Conservation (phyloP, 2,113 vertebrate species). For the Chloropsis hardwickii region DNA sequence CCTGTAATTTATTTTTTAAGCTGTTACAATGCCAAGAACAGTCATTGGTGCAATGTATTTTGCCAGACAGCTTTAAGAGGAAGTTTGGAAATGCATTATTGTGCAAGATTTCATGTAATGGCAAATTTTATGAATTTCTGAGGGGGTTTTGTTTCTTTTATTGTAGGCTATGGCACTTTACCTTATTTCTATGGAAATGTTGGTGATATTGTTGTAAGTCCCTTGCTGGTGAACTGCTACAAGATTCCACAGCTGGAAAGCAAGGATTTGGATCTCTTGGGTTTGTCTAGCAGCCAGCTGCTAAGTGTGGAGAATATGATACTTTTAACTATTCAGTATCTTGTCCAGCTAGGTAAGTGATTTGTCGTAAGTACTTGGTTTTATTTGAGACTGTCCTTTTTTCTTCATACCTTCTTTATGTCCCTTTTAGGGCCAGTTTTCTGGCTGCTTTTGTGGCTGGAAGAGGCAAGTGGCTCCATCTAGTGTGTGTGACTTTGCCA, state of each 20-base stretch:
- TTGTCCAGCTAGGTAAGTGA: conserved; percentile 88
- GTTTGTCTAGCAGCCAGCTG: conserved; percentile 83
- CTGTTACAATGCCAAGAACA: background rate
- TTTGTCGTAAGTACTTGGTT: background rate
- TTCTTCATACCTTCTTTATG: background rate
- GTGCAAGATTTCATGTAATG: background rate
- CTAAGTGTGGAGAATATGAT: conserved; percentile 93
- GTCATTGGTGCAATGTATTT: background rate
- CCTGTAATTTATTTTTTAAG: background rate
- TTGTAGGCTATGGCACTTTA: conserved; percentile 92
- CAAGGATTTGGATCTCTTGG: conserved; percentile 84
- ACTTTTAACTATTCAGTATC: conserved; percentile 94
- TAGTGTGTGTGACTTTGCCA: conserved; percentile 35
- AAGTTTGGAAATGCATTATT: background rate
- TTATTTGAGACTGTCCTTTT: background rate
- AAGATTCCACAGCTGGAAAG: conserved; percentile 87
- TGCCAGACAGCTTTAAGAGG: background rate
- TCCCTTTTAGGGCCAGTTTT: background rate
- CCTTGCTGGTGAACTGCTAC: conserved; percentile 95
- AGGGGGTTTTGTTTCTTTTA: background rate
- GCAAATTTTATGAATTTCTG: background rate
- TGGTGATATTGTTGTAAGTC: conserved; percentile 95
- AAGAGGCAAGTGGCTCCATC: conserved; percentile 56
- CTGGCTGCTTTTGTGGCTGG: background rate
- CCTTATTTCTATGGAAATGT: conserved; percentile 99